A percentile compares a stretch with the other conserved stretches of the same genome.
These are phyloP conservation scores for Lysiphlebus fabarum DNA, from an alignment of 1,140 invertebrate genomes.

Conservation along the genomic window DNA sequence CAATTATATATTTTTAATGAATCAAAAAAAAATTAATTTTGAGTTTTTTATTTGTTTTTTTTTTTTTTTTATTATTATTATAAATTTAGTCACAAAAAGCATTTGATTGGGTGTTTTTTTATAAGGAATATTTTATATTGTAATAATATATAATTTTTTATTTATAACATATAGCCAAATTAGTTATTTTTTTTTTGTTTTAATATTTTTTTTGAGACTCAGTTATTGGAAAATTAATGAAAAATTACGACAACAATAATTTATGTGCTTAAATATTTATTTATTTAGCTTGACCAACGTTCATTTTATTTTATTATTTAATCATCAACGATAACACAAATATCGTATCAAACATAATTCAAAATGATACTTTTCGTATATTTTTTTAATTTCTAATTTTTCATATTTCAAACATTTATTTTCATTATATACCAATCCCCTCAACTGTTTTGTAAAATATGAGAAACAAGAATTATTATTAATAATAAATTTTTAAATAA, in stretches of 20 bases:
- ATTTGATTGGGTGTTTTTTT: constrained; percentile 48
- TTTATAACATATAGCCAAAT: constrained; percentile 45
- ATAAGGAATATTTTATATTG: constrained; percentile 54
- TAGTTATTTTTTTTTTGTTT: constrained; percentile 42
- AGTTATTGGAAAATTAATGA: not conserved
- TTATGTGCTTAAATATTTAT: constrained; percentile 16
- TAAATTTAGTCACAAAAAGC: constrained; percentile 45
- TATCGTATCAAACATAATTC: constrained; percentile 23
- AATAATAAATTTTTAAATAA: not conserved
- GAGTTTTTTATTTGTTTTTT: not conserved
- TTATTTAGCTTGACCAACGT: constrained; percentile 10
- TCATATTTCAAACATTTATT: constrained; percentile 4
- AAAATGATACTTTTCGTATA: constrained; percentile 5
- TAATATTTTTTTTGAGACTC: constrained; percentile 31
- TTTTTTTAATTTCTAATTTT: constrained; percentile 16
- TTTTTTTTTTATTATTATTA: constrained; percentile 5
- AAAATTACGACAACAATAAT: constrained; percentile 15
- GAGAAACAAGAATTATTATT: constrained; percentile 23
- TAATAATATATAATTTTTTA: constrained; percentile 37
- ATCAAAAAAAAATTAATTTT: not conserved
- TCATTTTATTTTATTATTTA: constrained; percentile 10
- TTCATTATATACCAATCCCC: constrained; percentile 13
- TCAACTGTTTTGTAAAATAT: constrained; percentile 35
- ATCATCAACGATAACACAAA: constrained; percentile 23
- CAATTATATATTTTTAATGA: not conserved